A percentile compares a stretch with the other conserved stretches of the same genome.
These are phyloP conservation scores for Drosophila incognita DNA, from an alignment of 2,888 invertebrate species.

Conservation along the genomic window DNA sequence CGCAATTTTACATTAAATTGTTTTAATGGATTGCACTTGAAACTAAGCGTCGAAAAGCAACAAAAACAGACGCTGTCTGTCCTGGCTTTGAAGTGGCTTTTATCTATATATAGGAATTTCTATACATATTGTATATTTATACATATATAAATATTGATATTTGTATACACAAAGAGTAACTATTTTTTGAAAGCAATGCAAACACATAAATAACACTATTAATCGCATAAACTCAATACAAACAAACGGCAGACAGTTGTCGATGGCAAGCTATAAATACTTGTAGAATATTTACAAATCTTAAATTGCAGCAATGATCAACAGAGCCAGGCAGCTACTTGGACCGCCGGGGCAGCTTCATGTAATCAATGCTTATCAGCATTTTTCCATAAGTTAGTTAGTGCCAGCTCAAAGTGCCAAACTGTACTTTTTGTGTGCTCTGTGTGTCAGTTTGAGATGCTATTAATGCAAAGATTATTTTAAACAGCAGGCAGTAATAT, in stretches of 20 bases:
- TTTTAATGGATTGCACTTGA: conserved; percentile 57
- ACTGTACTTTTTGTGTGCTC: conserved; percentile 58
- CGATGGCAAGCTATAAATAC: conserved; percentile 12
- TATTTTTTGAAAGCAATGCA: background rate
- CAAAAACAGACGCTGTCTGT: conserved; percentile 28
- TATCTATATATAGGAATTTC: background rate
- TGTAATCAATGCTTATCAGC: conserved; percentile 19
- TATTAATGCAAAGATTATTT: conserved; percentile 21
- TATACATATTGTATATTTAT: too few species aligned
- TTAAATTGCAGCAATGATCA: background rate
- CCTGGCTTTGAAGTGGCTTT: conserved; percentile 2
- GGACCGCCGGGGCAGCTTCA: background rate
- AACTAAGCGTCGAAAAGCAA: conserved; percentile 26
- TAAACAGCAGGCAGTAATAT: background rate
- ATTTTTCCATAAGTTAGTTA: conserved; percentile 27
- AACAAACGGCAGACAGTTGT: conserved; percentile 21
- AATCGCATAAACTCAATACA: conserved; percentile 22
- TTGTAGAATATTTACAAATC: conserved; percentile 20
- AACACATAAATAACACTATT: conserved; percentile 45
- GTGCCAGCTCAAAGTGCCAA: conserved; percentile 23
- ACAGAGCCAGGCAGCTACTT: background rate
- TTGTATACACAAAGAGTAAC: background rate
- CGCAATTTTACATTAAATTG: conserved; percentile 56
- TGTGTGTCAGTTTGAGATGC: conserved; percentile 22
- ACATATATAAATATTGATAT: too few species aligned